Base-by-base conservation (phyloP, 2,113 vertebrate genomes). In the Gyps fulvus region DNA sequence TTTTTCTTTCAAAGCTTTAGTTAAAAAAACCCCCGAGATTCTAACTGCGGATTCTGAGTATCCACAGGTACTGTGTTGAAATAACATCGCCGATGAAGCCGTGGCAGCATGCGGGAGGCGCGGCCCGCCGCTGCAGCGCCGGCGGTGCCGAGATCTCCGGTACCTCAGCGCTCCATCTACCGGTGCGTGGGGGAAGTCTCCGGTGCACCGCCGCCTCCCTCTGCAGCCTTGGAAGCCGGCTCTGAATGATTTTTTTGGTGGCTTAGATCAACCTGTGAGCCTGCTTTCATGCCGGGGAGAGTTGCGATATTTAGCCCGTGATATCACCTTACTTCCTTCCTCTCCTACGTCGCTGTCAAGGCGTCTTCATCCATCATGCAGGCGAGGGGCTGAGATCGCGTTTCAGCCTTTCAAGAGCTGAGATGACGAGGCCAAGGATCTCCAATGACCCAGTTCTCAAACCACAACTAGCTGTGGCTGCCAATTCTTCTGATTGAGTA, bases 31-130 rank as follows among this genome's bases (percentile, higher is more conserved):
- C 14, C 14, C 50, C 7, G 7, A 55, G 4, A 59, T 38, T 52
- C 34, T 27, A 42, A 17, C 45, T 16, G 49, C 26, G 3, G 26
- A 38, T 73, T 57, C 40, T 47, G 47, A 26, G 36, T 45, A 13
- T 21, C 21, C 45, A 3, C 19, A 34, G 38, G 43, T 42, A 9
- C 17, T 19, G 52, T 21, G 36, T 7, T 4, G 69, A 62, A 23
- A 1, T 20, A 42, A 23, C 16, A 3, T 1, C 11, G 81, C 71
- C 47, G 6, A 0, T 10, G 3, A 9, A 54, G 74, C 49, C 25
- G 6, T 0, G 40, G 25, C 49, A 40, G 45, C 2, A 0, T 0
- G 59, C 3, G 7, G n/a, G 69, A 9, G 38, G 38, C 2, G 17
- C 26, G 22, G 49, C 49, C 47, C 20, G 47, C 20, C 47, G 47